A percentile compares a stretch with the other conserved stretches of the same genome.
These are phyloP conservation scores for Botia kubotai DNA, from an alignment of 2,797 vertebrate genomes.

Conservation along the genomic window DNA sequence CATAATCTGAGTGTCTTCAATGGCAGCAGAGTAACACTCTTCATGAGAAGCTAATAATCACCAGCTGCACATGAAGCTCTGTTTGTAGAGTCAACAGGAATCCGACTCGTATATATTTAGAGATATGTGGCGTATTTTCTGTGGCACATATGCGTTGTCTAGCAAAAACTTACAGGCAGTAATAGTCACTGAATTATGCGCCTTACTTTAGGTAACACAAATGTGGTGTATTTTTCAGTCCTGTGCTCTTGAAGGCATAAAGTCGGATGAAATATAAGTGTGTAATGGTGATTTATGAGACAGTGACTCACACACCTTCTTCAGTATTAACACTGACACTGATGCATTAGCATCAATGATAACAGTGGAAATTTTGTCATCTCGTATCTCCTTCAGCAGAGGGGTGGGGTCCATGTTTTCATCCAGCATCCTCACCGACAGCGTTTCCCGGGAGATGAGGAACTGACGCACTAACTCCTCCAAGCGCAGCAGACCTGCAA, in stretches of 20 bases:
- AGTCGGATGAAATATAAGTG: conserved; percentile 6
- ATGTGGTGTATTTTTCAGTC: not conserved
- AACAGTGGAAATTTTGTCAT: conserved; percentile 92
- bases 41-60: not conserved
- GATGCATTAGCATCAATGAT: conserved; percentile 92
- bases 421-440: conserved; percentile 90
- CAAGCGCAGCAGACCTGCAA: conserved; percentile 86
- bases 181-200: not conserved
- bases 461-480: conserved; percentile 90
- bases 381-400: conserved; percentile 91
- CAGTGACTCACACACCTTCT: conserved; percentile 71
- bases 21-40: too few species aligned
- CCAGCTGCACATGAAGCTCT: not conserved
- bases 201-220: not conserved
- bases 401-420: conserved; percentile 89
- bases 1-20: too few species aligned
- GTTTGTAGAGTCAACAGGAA: not conserved
- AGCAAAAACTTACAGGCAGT: not conserved
- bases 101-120: not conserved
- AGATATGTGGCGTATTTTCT: not conserved
- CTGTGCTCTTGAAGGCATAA: not conserved
- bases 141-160: not conserved
- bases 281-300: not conserved
- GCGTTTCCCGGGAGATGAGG: conserved; percentile 90
- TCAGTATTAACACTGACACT: conserved; percentile 80